A percentile compares a stretch with the other conserved stretches of the same genome.
Evolutionary conservation across 1,140 invertebrate species (phyloP).

Genomic region (Macrotrachela quadricornifera): DNA sequence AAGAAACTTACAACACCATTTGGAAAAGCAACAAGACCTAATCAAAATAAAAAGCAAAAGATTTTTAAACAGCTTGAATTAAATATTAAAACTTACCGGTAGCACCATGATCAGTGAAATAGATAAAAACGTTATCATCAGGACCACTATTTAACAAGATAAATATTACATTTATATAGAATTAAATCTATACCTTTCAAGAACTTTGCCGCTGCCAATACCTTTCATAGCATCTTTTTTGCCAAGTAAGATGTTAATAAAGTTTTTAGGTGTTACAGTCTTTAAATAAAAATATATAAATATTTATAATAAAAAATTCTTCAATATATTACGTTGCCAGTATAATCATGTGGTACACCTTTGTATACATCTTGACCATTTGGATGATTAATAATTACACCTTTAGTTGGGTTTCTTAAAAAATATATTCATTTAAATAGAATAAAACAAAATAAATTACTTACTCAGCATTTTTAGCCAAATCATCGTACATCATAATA

Average conservation of each 20-base stretch:
- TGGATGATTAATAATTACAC: slow-evolving; percentile 39
- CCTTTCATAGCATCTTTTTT: slow-evolving; percentile 28
- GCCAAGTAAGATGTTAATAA: slow-evolving; percentile 37
- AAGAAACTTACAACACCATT: slow-evolving; percentile 10
- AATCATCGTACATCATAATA: slow-evolving; percentile 44
- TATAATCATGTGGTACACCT: slow-evolving; percentile 40
- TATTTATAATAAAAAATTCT: neutral
- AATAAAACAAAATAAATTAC: slow-evolving; percentile 7
- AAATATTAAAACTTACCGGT: slow-evolving; percentile 11
- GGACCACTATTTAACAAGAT: slow-evolving; percentile 30
- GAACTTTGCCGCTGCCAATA: slow-evolving; percentile 34
- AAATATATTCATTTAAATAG: no score
- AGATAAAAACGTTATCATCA: slow-evolving; percentile 41
- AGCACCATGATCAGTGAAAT: slow-evolving; percentile 45
- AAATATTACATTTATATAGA: slow-evolving; percentile 6
- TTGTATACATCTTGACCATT: slow-evolving; percentile 39
- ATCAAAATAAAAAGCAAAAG: no score
- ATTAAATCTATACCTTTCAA: slow-evolving; percentile 30
- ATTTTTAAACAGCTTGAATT: no score
- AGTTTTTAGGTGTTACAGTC: slow-evolving; percentile 36
- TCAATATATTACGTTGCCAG: slow-evolving; percentile 23
- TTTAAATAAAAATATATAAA: slow-evolving; percentile 13
- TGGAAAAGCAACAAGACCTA: slow-evolving; percentile 34
- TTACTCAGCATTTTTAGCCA: slow-evolving; percentile 36
- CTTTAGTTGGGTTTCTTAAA: slow-evolving; percentile 37